Percentiles rank a stretch among this genome's conserved stretches.
phyloP scores from a whole-genome alignment of 35 echinoderm and acorn worm species.

The Heliocidaris tuberculata region DNA sequence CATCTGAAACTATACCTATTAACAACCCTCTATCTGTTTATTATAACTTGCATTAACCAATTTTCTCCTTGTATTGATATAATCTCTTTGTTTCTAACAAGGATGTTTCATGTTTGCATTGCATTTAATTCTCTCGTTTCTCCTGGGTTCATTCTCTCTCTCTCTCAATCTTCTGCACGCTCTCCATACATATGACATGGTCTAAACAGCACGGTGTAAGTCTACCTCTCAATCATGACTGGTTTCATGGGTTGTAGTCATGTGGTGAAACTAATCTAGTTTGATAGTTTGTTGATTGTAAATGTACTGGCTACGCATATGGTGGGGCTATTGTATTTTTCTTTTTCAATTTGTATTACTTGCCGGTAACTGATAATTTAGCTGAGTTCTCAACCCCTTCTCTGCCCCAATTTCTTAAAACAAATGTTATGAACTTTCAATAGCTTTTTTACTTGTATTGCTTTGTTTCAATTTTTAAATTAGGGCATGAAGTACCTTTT shows the following conservation, averaged over 20 bases:
- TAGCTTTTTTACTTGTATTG: not conserved
- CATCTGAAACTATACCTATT: no score
- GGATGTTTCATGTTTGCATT: not conserved
- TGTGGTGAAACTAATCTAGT: not conserved
- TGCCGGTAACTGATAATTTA: no score
- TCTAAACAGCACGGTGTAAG: conserved; percentile 30
- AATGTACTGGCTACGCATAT: no score
- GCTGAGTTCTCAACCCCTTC: no score
- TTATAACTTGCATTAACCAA: not conserved
- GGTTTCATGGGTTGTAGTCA: not conserved
- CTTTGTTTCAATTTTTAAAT: not conserved
- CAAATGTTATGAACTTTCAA: not conserved
- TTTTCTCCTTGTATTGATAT: not conserved
- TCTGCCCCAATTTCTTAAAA: no score
- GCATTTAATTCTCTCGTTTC: conserved; percentile 34
- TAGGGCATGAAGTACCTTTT: not conserved
- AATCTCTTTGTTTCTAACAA: not conserved
- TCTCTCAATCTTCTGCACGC: conserved; percentile 15
- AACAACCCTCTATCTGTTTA: not conserved
- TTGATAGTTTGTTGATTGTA: no score
- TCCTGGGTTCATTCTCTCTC: not conserved
- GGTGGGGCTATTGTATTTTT: no score
- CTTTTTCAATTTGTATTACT: no score
- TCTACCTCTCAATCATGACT: not conserved
- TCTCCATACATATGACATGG: conserved; percentile 19